These are phyloP conservation scores for Neodontobutis hainanensis DNA, from an alignment of 2,113 vertebrate genomes.

Conservation along the genomic window DNA sequence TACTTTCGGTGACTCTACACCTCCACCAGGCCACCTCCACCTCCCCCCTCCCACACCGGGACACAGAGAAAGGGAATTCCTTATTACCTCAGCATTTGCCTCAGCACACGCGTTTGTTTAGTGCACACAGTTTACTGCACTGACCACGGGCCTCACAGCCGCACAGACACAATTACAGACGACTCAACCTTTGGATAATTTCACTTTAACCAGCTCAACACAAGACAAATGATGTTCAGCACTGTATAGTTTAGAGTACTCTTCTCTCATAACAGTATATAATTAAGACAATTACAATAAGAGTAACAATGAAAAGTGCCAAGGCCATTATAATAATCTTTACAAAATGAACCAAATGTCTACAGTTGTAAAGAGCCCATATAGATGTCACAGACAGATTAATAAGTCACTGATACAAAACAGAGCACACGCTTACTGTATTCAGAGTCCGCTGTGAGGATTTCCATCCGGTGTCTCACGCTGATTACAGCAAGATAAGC, in stretches of 20 bases:
- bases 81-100: conserved; percentile 77
- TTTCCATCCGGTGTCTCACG: conserved; percentile 47
- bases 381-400: conserved; percentile 20
- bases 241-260: not conserved
- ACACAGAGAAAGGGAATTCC: conserved; percentile 80
- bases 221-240: not conserved
- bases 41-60: conserved; percentile 50
- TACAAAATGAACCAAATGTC: conserved; percentile 14
- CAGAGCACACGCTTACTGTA: conserved; percentile 66
- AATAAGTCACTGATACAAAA: conserved; percentile 36
- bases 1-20: conserved; percentile 62
- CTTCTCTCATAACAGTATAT: conserved; percentile 2
- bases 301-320: conserved; percentile 21
- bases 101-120: conserved; percentile 39
- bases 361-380: conserved; percentile 15
- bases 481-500: conserved; percentile 36
- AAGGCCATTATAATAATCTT: conserved; percentile 3
- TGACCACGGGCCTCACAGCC: not conserved
- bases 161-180: conserved; percentile 7
- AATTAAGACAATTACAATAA: conserved; percentile 22
- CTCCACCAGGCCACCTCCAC: conserved; percentile 49
- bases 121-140: conserved; percentile 4
- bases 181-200: not conserved
- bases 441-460: conserved; percentile 48
- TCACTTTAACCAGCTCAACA: not conserved